A percentile compares a stretch with the other conserved stretches of the same genome.
Evolutionary conservation across 2,113 vertebrate genomes (phyloP).

Genomic region (Menura novaehollandiae): DNA sequence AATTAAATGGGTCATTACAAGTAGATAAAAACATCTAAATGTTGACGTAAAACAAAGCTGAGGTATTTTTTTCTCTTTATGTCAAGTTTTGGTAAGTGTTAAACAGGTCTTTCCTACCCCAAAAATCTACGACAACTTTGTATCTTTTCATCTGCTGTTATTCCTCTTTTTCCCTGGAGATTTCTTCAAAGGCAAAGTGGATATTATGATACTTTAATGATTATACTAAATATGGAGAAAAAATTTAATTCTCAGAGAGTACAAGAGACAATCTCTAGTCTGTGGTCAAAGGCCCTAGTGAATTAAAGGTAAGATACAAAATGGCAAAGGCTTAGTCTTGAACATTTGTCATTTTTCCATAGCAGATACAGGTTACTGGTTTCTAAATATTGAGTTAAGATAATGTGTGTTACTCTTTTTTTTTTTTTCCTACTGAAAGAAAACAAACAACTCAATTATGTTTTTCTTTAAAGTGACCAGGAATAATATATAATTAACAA

Average conservation of each 20-base stretch:
- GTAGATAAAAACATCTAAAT: slow-evolving; percentile 59
- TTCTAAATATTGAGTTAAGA: background rate
- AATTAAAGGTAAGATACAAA: background rate
- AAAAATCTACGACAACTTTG: background rate
- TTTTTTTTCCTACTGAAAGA: background rate
- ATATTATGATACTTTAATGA: background rate
- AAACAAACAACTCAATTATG: background rate
- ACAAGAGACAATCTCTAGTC: background rate
- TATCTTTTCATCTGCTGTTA: background rate
- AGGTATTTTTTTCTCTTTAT: background rate
- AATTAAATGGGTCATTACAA: slow-evolving; percentile 76
- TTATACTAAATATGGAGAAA: background rate
- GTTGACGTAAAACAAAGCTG: background rate
- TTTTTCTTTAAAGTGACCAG: background rate
- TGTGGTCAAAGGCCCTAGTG: background rate
- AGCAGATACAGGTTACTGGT: background rate
- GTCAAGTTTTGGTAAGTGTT: background rate
- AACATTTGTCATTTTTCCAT: background rate
- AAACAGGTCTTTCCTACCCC: background rate
- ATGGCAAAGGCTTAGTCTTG: background rate
- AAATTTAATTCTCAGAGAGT: background rate
- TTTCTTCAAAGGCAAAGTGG: background rate
- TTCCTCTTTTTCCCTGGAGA: background rate
- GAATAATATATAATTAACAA: background rate
- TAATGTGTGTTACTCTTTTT: background rate